Evolutionary conservation across 2,113 vertebrate genomes (phyloP).

Genomic region (Corythornis vintsioides): DNA sequence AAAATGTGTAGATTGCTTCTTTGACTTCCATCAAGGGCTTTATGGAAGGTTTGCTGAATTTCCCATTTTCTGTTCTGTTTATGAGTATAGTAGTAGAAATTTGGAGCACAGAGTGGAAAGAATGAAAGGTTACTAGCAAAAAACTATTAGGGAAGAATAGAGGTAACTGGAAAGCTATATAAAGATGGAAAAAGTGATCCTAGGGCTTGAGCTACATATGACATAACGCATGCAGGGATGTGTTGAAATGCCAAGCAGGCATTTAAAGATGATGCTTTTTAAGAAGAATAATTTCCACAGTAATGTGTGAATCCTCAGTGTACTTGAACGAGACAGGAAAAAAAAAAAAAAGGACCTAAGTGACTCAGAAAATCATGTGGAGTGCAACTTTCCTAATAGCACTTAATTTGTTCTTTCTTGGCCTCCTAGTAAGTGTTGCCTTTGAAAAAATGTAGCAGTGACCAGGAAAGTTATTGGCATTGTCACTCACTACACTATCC

Average conservation of each 20-base stretch:
- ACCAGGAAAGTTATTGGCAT: background rate
- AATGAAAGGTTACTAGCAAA: slow-evolving; percentile 25
- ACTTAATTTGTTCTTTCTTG: slow-evolving; percentile 1
- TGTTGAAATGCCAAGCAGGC: slow-evolving; percentile 44
- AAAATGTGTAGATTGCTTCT: background rate
- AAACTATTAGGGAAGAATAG: slow-evolving; percentile 27
- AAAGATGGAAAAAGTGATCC: slow-evolving; percentile 63
- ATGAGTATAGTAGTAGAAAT: background rate
- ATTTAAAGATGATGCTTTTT: slow-evolving; percentile 43
- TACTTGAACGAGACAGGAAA: background rate
- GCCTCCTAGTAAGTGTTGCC: background rate
- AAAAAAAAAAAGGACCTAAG: background rate
- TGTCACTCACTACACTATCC: background rate
- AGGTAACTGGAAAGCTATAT: slow-evolving; percentile 53
- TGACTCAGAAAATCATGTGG: slow-evolving; percentile 9
- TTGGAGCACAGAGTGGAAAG: slow-evolving; percentile 61
- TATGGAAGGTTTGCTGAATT: background rate
- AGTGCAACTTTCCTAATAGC: background rate
- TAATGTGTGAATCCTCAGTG: background rate
- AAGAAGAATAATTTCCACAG: slow-evolving; percentile 44
- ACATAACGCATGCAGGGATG: slow-evolving; percentile 5
- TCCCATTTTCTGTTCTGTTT: background rate
- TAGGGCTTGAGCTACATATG: slow-evolving; percentile 23
- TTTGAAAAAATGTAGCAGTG: background rate
- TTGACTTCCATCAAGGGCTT: background rate